A percentile compares a stretch with the other conserved stretches of the same genome.
Conservation (phyloP, 2,797 vertebrate species). For the Echeneis naucrates region DNA sequence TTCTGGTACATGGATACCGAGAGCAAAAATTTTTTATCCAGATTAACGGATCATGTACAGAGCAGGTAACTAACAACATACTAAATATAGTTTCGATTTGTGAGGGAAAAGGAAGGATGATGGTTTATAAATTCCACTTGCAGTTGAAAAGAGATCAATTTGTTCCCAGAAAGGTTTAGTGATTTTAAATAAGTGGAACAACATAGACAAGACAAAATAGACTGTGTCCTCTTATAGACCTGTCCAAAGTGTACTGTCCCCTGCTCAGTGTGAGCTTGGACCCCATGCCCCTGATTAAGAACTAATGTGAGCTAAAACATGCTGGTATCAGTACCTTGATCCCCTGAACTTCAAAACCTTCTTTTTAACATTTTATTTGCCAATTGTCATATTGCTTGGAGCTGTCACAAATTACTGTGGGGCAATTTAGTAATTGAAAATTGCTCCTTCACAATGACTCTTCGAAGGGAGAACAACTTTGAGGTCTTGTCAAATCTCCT, state of each 20-base stretch:
- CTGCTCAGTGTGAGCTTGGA: too few relatives aligned
- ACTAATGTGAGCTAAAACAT: too few relatives aligned
- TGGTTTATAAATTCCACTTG: neutral
- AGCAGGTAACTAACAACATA: too few relatives aligned
- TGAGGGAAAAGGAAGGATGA: neutral
- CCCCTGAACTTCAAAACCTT: slow-evolving; percentile 11
- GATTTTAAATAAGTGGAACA: neutral
- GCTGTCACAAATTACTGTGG: neutral
- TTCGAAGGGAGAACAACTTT: neutral
- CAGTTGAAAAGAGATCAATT: too few relatives aligned
- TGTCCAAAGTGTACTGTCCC: too few relatives aligned
- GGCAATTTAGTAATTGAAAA: neutral
- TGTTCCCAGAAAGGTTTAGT: neutral
- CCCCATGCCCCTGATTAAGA: too few relatives aligned
- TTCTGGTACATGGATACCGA: neutral
- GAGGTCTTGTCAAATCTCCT: neutral
- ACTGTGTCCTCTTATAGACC: too few relatives aligned
- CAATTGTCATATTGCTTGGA: neutral
- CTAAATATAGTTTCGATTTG: too few relatives aligned
- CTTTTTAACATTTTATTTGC: neutral
- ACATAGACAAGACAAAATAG: too few relatives aligned
- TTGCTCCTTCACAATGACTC: neutral
- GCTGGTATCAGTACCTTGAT: too few relatives aligned
- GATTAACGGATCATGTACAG: too few relatives aligned
- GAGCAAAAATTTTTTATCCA: too few relatives aligned